Conservation (phyloP, 2,888 invertebrate species). For the Aspidapion aeneum region DNA sequence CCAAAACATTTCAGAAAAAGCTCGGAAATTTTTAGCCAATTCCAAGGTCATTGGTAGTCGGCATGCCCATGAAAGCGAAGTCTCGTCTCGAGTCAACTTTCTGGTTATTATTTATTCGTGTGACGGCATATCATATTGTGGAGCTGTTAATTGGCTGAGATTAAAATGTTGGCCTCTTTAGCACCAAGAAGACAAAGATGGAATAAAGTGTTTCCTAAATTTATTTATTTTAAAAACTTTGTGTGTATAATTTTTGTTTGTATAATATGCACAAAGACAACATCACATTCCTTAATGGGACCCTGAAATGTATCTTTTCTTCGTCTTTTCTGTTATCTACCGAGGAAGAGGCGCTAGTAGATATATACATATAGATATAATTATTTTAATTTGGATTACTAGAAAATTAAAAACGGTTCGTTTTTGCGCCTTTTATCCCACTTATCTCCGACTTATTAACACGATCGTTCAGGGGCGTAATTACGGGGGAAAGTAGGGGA, state of each 20-base stretch:
- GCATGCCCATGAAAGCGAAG: too few relatives aligned
- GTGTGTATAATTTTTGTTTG: neutral
- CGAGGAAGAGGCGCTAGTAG: neutral
- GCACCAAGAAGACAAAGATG: neutral
- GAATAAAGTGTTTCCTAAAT: neutral
- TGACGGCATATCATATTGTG: neutral
- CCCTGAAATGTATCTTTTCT: neutral
- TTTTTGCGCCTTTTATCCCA: too few relatives aligned
- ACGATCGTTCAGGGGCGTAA: too few relatives aligned
- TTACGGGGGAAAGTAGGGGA: too few relatives aligned
- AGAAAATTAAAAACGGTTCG: neutral
- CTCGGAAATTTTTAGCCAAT: too few relatives aligned
- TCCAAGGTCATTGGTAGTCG: too few relatives aligned
- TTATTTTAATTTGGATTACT: neutral
- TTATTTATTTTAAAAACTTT: neutral
- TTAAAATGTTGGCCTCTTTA: neutral
- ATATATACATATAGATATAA: too few relatives aligned
- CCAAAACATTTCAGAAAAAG: too few relatives aligned
- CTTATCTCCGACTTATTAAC: too few relatives aligned
- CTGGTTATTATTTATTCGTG: too few relatives aligned
- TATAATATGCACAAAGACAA: neutral
- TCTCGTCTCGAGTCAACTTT: too few relatives aligned
- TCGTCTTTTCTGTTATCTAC: neutral
- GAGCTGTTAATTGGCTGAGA: neutral
- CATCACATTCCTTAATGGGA: neutral